Evolutionary conservation across 1,140 invertebrate species (phyloP).

Genomic region (Sarcophaga bullata): DNA sequence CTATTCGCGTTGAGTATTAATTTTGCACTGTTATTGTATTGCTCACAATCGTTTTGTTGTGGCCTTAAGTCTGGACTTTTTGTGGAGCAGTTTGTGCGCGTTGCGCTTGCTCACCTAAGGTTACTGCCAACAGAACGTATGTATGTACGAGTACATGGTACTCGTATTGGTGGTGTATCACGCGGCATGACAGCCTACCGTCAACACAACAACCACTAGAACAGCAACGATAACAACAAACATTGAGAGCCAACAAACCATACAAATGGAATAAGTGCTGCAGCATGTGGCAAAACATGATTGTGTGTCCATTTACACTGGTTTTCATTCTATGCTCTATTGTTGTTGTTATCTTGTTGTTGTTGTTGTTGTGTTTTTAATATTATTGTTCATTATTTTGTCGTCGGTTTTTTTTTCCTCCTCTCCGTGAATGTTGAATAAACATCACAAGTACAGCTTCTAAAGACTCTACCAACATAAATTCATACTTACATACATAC

Average conservation of each 20-base stretch:
- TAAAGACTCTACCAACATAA: conserved; percentile 7
- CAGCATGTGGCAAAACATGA: conserved; percentile 40
- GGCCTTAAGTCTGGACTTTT: conserved; percentile 38
- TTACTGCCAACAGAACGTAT: conserved; percentile 25
- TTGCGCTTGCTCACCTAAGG: conserved; percentile 5
- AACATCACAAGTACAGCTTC: neutral
- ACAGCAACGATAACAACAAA: neutral
- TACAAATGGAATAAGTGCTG: neutral
- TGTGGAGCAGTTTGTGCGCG: conserved; percentile 32
- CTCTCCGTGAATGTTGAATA: neutral
- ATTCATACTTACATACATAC: neutral
- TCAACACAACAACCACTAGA: conserved; percentile 19
- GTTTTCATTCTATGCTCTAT: conserved; percentile 14
- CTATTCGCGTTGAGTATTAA: conserved; percentile 60
- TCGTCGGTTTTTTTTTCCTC: neutral
- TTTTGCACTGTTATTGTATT: conserved; percentile 54
- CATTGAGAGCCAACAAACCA: neutral
- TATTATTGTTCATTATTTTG: neutral
- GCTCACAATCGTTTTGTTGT: conserved; percentile 26
- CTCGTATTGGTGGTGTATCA: conserved; percentile 11
- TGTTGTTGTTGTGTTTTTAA: neutral
- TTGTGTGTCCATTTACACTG: conserved; percentile 35
- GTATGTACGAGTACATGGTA: conserved; percentile 20
- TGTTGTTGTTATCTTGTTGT: neutral
- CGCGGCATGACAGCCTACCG: conserved; percentile 32